A percentile compares a stretch with the other conserved stretches of the same genome.
phyloP scores from a whole-genome alignment of 2,797 vertebrate genomes.

The Poecilia velifera region DNA sequence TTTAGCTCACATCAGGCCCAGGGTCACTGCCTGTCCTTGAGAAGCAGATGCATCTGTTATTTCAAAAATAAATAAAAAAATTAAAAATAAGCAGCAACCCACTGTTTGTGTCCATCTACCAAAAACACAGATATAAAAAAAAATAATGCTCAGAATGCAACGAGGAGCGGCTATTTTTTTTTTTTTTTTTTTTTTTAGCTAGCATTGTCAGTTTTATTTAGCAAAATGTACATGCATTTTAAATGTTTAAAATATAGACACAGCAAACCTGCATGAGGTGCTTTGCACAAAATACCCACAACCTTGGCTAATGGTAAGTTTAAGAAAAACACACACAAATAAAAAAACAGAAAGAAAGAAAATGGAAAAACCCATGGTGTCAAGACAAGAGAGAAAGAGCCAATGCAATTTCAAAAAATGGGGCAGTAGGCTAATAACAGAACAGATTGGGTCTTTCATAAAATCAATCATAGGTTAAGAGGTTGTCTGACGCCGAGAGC shows the following conservation, averaged over 20 bases:
- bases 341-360: slow-evolving; percentile 13
- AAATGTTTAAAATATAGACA: slow-evolving; percentile 9
- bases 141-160: slow-evolving; percentile 3
- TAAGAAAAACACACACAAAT: slow-evolving; percentile 35
- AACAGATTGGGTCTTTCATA: slow-evolving; percentile 34
- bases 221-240: slow-evolving; percentile 1
- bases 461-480: slow-evolving; percentile 69
- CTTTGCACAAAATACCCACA: not conserved
- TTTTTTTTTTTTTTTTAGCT: not conserved
- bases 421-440: slow-evolving; percentile 51
- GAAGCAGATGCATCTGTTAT: slow-evolving; percentile 49
- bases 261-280: not conserved
- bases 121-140: slow-evolving; percentile 26
- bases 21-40: slow-evolving; percentile 70
- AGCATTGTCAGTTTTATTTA: not conserved
- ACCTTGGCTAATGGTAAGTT: not conserved
- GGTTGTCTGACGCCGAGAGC: slow-evolving; percentile 58
- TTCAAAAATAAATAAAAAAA: not conserved
- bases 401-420: slow-evolving; percentile 27
- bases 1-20: slow-evolving; percentile 57
- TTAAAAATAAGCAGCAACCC: slow-evolving; percentile 12
- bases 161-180: not conserved
- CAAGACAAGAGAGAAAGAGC: slow-evolving; percentile 36
- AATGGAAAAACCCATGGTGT: slow-evolving; percentile 59
- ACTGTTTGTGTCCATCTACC: slow-evolving; percentile 3